Percentiles rank a stretch among this genome's conserved stretches.
Conservation (phyloP, 2,113 vertebrate genomes). For the Nothobranchius kuhntae region DNA sequence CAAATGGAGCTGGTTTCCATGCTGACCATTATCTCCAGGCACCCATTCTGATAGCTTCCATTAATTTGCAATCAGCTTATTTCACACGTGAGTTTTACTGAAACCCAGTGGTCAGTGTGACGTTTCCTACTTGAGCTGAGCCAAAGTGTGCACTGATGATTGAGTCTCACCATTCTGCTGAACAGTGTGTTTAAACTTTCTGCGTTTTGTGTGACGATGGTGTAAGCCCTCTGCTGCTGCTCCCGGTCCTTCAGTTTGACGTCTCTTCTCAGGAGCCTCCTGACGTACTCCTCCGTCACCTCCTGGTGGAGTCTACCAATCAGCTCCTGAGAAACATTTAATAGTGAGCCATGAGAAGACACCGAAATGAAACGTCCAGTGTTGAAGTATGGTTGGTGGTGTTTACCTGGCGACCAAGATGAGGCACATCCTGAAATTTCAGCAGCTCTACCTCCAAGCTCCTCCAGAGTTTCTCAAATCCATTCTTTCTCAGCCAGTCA, state of each 20-base stretch:
- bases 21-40: no score
- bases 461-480: constrained; percentile 77
- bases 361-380: no score
- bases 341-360: not conserved
- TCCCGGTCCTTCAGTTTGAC: constrained; percentile 75
- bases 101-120: no score
- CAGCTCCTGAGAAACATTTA: constrained; percentile 65
- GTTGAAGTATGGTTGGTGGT: no score
- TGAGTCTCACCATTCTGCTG: constrained; percentile 74
- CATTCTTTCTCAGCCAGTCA: constrained; percentile 77
- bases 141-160: not conserved
- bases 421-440: constrained; percentile 42
- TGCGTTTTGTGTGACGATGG: constrained; percentile 64
- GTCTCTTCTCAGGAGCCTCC: constrained; percentile 81
- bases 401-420: constrained; percentile 57
- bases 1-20: no score
- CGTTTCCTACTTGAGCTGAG: no score
- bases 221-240: constrained; percentile 75
- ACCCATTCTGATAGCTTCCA: no score
- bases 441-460: constrained; percentile 56
- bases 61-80: not conserved
- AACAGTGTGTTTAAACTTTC: constrained; percentile 77
- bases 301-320: constrained; percentile 68
- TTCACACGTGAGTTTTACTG: not conserved
- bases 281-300: constrained; percentile 84